phyloP scores from a whole-genome alignment of 1,140 invertebrate species.

The Heliconius melpomene region DNA sequence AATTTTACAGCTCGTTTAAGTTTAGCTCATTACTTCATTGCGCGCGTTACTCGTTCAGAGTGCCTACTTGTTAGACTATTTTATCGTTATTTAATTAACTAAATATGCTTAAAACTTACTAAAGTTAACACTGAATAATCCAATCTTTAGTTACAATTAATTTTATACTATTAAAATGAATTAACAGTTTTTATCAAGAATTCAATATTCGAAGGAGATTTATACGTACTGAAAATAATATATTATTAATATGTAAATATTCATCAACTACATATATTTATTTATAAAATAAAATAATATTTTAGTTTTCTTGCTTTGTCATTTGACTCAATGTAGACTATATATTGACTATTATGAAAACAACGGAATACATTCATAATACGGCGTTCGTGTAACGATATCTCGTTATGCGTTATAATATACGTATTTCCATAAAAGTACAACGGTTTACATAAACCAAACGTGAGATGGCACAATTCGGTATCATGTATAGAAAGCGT shows the following conservation, averaged over 20 bases:
- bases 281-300: too few relatives aligned
- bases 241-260: too few relatives aligned
- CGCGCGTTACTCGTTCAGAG: constrained; percentile 25
- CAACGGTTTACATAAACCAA: constrained; percentile 68
- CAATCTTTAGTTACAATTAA: constrained; percentile 7
- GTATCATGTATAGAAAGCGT: constrained; percentile 66
- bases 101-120: constrained; percentile 2
- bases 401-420: constrained; percentile 64
- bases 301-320: background rate
- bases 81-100: constrained; percentile 25
- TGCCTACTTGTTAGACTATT: constrained; percentile 27
- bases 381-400: constrained; percentile 52
- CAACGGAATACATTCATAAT: constrained; percentile 29
- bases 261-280: too few relatives aligned
- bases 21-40: constrained; percentile 72
- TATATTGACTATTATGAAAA: constrained; percentile 38
- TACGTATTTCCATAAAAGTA: constrained; percentile 70
- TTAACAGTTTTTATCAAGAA: too few relatives aligned
- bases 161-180: background rate
- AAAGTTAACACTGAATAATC: background rate
- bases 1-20: constrained; percentile 73
- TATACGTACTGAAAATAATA: too few relatives aligned
- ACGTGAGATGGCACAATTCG: constrained; percentile 63
- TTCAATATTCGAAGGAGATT: too few relatives aligned
- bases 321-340: background rate